Evolutionary conservation across 2,113 vertebrate species (phyloP).

Genomic region (Notechis scutatus): DNA sequence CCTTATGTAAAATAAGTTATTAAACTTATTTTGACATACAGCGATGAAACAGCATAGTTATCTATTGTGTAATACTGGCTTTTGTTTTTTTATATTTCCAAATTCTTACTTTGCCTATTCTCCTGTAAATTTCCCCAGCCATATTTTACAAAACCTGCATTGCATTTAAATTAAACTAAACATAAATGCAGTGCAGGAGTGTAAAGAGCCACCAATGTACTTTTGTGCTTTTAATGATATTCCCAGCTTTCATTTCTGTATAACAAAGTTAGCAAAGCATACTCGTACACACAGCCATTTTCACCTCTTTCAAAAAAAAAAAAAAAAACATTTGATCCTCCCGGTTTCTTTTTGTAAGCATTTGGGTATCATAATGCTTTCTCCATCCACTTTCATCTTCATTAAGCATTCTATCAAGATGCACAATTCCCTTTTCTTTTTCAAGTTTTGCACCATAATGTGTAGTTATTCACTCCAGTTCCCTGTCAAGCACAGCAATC

Average conservation of each 20-base stretch:
- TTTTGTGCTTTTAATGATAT: not conserved
- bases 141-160: not conserved
- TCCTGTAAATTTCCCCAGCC: not conserved
- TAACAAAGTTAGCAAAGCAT: not conserved
- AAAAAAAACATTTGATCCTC: not conserved
- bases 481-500: not conserved
- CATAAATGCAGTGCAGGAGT: too few relatives aligned
- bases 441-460: not conserved
- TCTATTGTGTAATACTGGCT: not conserved
- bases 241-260: not conserved
- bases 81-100: not conserved
- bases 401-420: not conserved
- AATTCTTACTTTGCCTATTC: not conserved
- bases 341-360: not conserved
- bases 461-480: not conserved
- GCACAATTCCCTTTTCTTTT: not conserved
- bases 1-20: not conserved
- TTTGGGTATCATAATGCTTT: not conserved
- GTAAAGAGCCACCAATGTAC: not conserved
- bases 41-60: not conserved
- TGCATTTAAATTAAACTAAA: too few relatives aligned
- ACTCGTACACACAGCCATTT: not conserved
- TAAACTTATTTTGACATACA: not conserved
- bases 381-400: not conserved
- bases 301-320: not conserved